Conservation (phyloP, 2,113 vertebrate species). For the Menidia beryllina region DNA sequence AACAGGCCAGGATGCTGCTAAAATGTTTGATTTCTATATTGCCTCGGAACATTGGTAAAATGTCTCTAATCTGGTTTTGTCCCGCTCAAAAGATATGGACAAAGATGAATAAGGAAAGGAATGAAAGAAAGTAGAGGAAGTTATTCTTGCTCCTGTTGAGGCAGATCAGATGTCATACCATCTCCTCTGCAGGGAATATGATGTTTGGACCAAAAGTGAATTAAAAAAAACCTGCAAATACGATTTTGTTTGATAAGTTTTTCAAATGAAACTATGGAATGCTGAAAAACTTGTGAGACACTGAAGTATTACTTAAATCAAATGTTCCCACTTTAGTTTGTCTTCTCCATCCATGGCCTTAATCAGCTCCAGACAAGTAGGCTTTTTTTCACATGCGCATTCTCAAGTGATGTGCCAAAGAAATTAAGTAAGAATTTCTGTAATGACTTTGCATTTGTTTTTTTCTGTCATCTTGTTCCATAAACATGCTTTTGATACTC, state of each 20-base stretch:
- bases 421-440: conserved; percentile 45
- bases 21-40: conserved; percentile 70
- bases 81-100: conserved; percentile 54
- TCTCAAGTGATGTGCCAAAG: conserved; percentile 14
- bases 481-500: conserved; percentile 62
- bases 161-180: conserved; percentile 51
- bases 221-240: conserved; percentile 7
- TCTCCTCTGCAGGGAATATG: conserved; percentile 34
- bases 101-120: conserved; percentile 63
- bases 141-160: conserved; percentile 32
- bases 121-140: conserved; percentile 71
- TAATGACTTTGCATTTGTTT: conserved; percentile 49
- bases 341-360: conserved; percentile 37
- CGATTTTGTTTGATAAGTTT: not conserved
- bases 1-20: conserved; percentile 68
- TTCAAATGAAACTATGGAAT: not conserved
- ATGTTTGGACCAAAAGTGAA: conserved; percentile 3
- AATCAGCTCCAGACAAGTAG: conserved; percentile 45
- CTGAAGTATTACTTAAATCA: conserved; percentile 7
- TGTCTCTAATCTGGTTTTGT: conserved; percentile 77
- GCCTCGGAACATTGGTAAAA: conserved; percentile 75
- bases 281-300: not conserved
- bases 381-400: conserved; percentile 6
- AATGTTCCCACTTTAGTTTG: conserved; percentile 43
- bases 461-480: conserved; percentile 60